Conservation (phyloP, 2,113 vertebrate species). For the Rhinopomastus cyanomelas region DNA sequence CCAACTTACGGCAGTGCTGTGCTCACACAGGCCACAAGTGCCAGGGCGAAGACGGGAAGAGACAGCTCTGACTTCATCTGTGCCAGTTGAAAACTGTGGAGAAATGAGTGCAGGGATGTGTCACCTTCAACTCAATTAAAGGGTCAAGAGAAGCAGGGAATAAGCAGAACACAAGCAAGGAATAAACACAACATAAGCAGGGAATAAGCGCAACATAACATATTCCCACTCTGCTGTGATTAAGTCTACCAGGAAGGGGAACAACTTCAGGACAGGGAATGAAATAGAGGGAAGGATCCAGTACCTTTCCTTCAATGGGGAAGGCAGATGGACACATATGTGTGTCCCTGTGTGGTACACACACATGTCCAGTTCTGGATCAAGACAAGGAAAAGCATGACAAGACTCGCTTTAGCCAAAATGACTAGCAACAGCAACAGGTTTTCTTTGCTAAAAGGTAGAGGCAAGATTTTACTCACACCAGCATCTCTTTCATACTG, state of each 20-base stretch:
- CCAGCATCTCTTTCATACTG: conserved; percentile 77
- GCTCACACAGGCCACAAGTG: conserved; percentile 65
- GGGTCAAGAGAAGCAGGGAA: not conserved
- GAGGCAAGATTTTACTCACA: conserved; percentile 79
- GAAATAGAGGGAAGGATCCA: not conserved
- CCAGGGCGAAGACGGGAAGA: conserved; percentile 66
- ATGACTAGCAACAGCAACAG: not conserved
- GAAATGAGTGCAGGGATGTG: not conserved
- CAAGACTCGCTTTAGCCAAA: not conserved
- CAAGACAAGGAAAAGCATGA: not conserved
- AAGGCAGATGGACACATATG: not conserved
- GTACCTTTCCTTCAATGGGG: not conserved
- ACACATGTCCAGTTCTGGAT: fast-evolving
- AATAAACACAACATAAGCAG: not conserved
- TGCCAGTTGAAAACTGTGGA: conserved; percentile 72
- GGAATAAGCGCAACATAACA: not conserved
- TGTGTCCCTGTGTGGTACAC: not conserved
- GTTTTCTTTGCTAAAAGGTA: not conserved
- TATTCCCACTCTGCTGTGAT: not conserved
- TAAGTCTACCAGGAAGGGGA: not conserved
- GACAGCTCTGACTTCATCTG: conserved; percentile 77
- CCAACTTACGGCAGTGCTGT: conserved; percentile 69
- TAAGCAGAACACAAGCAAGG: not conserved
- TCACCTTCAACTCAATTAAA: not conserved
- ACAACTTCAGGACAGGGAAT: not conserved